These are phyloP conservation scores for Chaetodon trifascialis DNA, from an alignment of 2,113 vertebrate species.

Conservation along the genomic window DNA sequence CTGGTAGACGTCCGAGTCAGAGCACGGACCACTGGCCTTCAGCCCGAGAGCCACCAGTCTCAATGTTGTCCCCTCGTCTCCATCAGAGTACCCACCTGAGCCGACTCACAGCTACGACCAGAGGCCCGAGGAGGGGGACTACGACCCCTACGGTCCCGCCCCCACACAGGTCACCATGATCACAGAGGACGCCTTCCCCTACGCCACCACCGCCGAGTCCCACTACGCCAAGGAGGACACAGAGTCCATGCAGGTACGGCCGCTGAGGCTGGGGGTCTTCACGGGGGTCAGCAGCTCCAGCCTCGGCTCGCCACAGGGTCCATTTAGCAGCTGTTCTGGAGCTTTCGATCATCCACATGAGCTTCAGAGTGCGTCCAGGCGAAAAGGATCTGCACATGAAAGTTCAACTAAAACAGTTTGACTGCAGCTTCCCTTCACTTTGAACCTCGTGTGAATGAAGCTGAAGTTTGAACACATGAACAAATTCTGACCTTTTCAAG, in stretches of 20 bases:
- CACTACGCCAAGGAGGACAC: conserved; percentile 83
- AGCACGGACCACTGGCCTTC: too few species aligned
- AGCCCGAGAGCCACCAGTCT: too few species aligned
- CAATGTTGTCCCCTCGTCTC: not conserved
- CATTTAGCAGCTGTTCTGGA: too few species aligned
- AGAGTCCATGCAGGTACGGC: conserved; percentile 72
- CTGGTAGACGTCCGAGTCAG: not conserved
- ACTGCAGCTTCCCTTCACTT: too few species aligned
- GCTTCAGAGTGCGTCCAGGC: not conserved
- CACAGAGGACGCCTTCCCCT: conserved; percentile 80
- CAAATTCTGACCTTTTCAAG: too few species aligned
- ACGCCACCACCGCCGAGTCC: conserved; percentile 75
- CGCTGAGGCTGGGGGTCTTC: not conserved
- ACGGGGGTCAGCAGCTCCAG: not conserved
- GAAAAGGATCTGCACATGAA: too few species aligned
- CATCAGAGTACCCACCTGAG: conserved; percentile 71
- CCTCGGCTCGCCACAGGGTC: too few species aligned
- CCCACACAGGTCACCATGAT: conserved; percentile 83
- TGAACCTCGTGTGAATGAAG: not conserved
- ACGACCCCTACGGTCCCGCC: conserved; percentile 68
- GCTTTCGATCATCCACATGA: not conserved
- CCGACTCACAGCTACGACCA: conserved; percentile 66
- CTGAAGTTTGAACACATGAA: too few species aligned
- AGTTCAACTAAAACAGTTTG: too few species aligned
- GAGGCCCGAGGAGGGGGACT: conserved; percentile 60